Percentiles rank a stretch among this genome's conserved stretches.
These are phyloP conservation scores for Actenoides hombroni DNA, from an alignment of 2,113 vertebrate genomes.

Conservation along the genomic window DNA sequence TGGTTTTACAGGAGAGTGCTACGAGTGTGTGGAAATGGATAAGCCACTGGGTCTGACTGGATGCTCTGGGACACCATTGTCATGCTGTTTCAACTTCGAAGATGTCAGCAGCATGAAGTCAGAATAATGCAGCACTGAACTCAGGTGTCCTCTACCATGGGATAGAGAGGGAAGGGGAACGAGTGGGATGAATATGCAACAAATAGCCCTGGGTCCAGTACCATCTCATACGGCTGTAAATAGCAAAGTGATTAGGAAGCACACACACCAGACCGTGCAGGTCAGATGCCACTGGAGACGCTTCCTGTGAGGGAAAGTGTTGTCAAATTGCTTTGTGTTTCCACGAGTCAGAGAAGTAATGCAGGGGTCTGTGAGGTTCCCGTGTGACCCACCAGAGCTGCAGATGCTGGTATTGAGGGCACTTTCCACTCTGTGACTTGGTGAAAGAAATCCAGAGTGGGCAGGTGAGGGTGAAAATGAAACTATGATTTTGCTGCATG, in stretches of 20 bases:
- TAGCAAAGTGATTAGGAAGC: not conserved
- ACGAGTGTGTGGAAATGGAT: not conserved
- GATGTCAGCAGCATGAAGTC: not conserved
- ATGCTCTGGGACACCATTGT: not conserved
- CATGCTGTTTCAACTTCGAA: not conserved
- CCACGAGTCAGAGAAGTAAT: not conserved
- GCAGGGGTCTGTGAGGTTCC: accelerated
- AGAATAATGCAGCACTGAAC: accelerated
- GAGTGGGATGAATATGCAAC: not conserved
- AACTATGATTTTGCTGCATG: not conserved
- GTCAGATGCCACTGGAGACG: not conserved
- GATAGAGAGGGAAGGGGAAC: not conserved
- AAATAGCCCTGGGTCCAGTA: not conserved
- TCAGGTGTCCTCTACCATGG: accelerated
- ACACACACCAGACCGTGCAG: not conserved
- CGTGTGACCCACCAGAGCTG: not conserved
- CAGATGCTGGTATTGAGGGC: not conserved
- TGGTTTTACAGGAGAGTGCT: not conserved
- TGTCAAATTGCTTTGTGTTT: not conserved
- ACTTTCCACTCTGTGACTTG: not conserved
- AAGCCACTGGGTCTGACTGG: not conserved
- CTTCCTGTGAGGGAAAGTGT: not conserved
- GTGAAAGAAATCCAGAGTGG: not conserved
- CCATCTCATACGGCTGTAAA: accelerated
- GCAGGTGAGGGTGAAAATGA: not conserved